Evolutionary conservation across 2,888 invertebrate species (phyloP).

Genomic region (Clivina fossor): DNA sequence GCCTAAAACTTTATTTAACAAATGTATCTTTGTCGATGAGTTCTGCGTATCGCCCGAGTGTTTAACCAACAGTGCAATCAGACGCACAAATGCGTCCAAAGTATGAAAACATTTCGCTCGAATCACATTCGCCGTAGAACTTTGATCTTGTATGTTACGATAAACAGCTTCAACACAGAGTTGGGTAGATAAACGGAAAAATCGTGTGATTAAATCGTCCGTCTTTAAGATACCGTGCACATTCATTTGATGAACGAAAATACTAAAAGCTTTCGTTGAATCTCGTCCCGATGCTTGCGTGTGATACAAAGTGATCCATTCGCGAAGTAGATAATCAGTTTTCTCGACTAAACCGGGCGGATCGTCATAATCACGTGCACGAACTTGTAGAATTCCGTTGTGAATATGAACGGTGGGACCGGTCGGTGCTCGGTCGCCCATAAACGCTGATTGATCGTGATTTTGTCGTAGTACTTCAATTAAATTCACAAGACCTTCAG

Average conservation of each 20-base stretch:
- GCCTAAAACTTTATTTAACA: slow-evolving; percentile 92
- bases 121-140: slow-evolving; percentile 64
- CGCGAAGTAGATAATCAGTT: slow-evolving; percentile 89
- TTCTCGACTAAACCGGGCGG: slow-evolving; percentile 93
- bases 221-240: slow-evolving; percentile 94
- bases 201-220: slow-evolving; percentile 94
- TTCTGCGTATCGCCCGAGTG: slow-evolving; percentile 89
- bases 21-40: slow-evolving; percentile 93
- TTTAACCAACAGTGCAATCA: slow-evolving; percentile 93
- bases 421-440: slow-evolving; percentile 75
- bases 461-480: slow-evolving; percentile 79
- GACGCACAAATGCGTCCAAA: slow-evolving; percentile 91
- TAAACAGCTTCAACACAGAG: slow-evolving; percentile 96
- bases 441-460: slow-evolving; percentile 69
- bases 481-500: slow-evolving; percentile 79
- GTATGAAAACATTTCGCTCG: slow-evolving; percentile 94
- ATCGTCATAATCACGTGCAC: slow-evolving; percentile 87
- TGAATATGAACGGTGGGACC: slow-evolving; percentile 90
- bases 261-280: slow-evolving; percentile 85
- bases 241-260: slow-evolving; percentile 97
- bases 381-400: slow-evolving; percentile 86
- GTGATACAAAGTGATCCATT: slow-evolving; percentile 93
- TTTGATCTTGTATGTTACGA: slow-evolving; percentile 75
- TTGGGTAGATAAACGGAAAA: slow-evolving; percentile 95
- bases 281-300: slow-evolving; percentile 78